These are phyloP conservation scores for Trididemnum nubilum DNA, from an alignment of 23 tunicate genomes.

Conservation along the genomic window DNA sequence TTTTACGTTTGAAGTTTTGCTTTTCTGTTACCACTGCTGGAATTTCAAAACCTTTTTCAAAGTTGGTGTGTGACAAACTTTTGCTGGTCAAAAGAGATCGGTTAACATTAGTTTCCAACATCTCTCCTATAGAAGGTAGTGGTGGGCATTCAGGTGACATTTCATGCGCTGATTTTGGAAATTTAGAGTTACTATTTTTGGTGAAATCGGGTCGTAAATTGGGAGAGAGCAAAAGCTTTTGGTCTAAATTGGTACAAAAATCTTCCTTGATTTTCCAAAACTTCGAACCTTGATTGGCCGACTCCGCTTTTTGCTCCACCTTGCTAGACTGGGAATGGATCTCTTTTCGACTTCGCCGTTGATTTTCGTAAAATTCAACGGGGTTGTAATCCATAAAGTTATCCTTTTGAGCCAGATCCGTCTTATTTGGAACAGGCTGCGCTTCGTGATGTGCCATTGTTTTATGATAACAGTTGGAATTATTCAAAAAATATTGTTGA, in stretches of 20 bases:
- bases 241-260: background rate
- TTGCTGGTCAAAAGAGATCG: background rate
- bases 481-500: too few species aligned
- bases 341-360: too few species aligned
- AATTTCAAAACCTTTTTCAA: background rate
- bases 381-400: background rate
- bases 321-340: too few species aligned
- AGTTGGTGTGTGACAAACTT: background rate
- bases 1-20: conserved; percentile 23
- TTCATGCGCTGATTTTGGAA: background rate
- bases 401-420: background rate
- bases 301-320: too few species aligned
- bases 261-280: background rate
- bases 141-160: background rate
- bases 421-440: background rate
- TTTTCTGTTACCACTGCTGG: too few species aligned
- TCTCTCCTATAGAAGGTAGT: background rate
- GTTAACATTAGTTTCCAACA: background rate
- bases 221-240: background rate
- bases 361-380: too few species aligned
- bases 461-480: background rate
- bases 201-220: background rate
- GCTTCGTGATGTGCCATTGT: background rate
- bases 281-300: too few species aligned
- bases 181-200: too few species aligned